These are phyloP conservation scores for Malurus leucopterus DNA, from an alignment of 2,797 vertebrate species.

Conservation along the genomic window DNA sequence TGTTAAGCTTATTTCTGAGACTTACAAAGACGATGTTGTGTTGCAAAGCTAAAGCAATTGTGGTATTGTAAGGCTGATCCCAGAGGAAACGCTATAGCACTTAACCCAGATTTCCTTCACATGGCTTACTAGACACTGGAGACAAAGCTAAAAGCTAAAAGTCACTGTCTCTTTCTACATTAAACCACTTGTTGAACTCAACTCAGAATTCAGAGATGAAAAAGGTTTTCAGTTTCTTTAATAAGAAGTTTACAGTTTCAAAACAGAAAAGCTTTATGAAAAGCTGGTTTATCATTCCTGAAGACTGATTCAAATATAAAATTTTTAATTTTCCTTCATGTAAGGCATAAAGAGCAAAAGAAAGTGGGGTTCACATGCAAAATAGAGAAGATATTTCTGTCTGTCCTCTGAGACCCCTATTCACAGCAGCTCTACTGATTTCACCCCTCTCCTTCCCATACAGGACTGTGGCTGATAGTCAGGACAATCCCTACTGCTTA, in stretches of 20 bases:
- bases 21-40: neutral
- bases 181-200: neutral
- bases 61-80: neutral
- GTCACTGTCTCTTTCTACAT: neutral
- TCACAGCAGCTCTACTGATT: neutral
- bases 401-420: neutral
- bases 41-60: neutral
- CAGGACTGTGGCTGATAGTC: neutral
- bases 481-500: neutral
- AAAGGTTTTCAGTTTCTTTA: neutral
- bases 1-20: neutral
- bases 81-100: neutral
- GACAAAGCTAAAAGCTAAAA: neutral
- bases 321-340: neutral
- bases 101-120: conserved; percentile 22
- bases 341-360: neutral
- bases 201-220: neutral
- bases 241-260: neutral
- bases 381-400: neutral
- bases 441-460: neutral
- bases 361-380: neutral
- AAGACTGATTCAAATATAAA: neutral
- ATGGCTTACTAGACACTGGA: neutral
- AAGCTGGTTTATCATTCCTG: neutral
- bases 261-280: neutral